Percentiles rank a stretch among this genome's conserved stretches.
Evolutionary conservation across 2,797 vertebrate genomes (phyloP).

Genomic region (Gallinago solitaria): DNA sequence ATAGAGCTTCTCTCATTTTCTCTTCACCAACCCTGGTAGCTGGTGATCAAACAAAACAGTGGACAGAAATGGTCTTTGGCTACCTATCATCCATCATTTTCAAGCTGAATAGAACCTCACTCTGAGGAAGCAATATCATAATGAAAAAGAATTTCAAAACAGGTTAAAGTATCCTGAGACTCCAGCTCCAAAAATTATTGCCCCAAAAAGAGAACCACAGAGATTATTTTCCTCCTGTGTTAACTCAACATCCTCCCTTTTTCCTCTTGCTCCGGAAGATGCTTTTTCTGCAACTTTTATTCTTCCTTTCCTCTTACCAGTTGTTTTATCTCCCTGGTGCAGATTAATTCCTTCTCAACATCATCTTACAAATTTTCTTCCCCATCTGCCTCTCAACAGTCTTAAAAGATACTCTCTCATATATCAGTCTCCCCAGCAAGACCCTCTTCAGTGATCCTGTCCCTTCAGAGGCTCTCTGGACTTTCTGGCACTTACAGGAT

Average conservation of each 20-base stretch:
- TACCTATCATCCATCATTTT: neutral
- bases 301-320: neutral
- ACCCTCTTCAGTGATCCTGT: neutral
- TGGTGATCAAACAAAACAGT: neutral
- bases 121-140: neutral
- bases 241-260: neutral
- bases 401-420: neutral
- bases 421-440: neutral
- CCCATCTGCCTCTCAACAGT: neutral
- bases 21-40: neutral
- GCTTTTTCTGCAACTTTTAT: neutral
- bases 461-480: neutral
- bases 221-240: neutral
- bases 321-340: neutral
- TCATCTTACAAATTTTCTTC: neutral
- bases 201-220: neutral
- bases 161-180: neutral
- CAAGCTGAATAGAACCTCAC: neutral
- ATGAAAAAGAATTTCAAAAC: neutral
- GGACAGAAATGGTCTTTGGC: neutral
- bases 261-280: neutral
- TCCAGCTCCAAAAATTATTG: neutral
- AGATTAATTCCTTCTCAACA: neutral
- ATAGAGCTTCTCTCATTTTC: neutral
- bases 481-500: neutral